phyloP scores from a whole-genome alignment of 1,140 invertebrate species.

The Sipha flava region DNA sequence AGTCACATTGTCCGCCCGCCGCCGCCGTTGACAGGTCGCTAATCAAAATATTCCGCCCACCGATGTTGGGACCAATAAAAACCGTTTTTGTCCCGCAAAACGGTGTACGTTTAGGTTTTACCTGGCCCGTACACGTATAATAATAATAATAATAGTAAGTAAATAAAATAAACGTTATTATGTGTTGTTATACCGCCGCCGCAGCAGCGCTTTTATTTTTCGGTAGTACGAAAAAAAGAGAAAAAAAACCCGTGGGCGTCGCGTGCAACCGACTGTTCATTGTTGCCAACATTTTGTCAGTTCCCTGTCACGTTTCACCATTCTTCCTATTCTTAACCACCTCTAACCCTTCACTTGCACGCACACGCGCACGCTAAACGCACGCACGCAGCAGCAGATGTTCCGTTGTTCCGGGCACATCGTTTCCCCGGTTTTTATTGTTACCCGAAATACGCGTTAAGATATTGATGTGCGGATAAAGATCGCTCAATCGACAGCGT shows the following conservation, averaged over 20 bases:
- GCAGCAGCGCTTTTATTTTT: slow-evolving; percentile 19
- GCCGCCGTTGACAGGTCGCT: slow-evolving; percentile 21
- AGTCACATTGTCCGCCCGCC: neutral
- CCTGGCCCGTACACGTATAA: neutral
- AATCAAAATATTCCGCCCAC: slow-evolving; percentile 33
- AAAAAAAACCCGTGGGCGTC: slow-evolving; percentile 27
- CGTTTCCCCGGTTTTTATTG: slow-evolving; percentile 29
- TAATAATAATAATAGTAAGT: neutral
- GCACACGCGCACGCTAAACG: neutral
- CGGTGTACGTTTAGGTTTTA: neutral
- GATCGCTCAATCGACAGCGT: neutral
- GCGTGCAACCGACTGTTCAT: slow-evolving; percentile 23
- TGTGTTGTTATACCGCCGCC: neutral
- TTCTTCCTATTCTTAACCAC: neutral
- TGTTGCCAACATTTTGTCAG: slow-evolving; percentile 32
- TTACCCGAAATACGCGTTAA: neutral
- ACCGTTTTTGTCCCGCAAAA: neutral
- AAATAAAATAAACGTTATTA: slow-evolving; percentile 28
- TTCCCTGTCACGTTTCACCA: slow-evolving; percentile 27
- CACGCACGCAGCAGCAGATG: neutral
- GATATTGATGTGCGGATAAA: neutral
- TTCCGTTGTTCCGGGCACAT: slow-evolving; percentile 6
- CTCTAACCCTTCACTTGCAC: slow-evolving; percentile 6
- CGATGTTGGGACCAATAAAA: slow-evolving; percentile 27
- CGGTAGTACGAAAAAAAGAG: too few species aligned